Evolutionary conservation across 2,797 vertebrate genomes (phyloP), one percentile per base, ranked within the genome.

Genomic region (Phaenicophaeus curvirostris): DNA sequence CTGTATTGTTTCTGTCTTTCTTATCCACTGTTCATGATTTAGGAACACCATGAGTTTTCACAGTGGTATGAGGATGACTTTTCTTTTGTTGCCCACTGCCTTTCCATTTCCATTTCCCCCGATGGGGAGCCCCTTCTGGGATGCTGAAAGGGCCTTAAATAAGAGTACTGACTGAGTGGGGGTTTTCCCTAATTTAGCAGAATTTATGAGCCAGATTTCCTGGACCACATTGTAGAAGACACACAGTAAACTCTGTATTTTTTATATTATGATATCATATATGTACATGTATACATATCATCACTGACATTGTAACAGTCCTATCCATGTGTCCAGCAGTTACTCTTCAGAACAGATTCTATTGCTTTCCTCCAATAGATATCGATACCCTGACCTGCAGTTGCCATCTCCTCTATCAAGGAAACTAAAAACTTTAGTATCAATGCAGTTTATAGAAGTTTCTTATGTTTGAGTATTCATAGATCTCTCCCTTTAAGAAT

Each of bases 91-190:
- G 2, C 9, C 9, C 24, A n/a, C 13, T 61, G 27, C 7, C 33
- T 62, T 78, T 68, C 63, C 46, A 41, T n/a, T 68, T 76, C 23
- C 25, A 65, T 41, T 89, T 71, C 8, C 2, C 8, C n/a, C n/a
- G n/a, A n/a, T n/a, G n/a, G n/a, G n/a, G n/a, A n/a, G n/a, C n/a
- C 53, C 2, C 6, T 76, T 77, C 35, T 46, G n/a, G 16, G 14
- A 54, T 4, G 54, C 33, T 57, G 57, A 78, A 71, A 46, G 8
- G 9, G 4, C 3, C 5, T 67, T 59, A 71, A 15, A 7, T 23
- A 8, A 59, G 6, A 37, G 4, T 25, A 24, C 5, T 1, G 0
- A 53, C 7, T 33, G 19, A 46, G 7, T 37, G 7, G 0, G 3
- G 65, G 58, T 74, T 44, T 3, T 2, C 28, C 28, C 30, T 53